Evolutionary conservation across 2,888 invertebrate genomes (phyloP), one percentile per base, ranked within the genome.

Genomic region (Pollenia griseotomentosa): DNA sequence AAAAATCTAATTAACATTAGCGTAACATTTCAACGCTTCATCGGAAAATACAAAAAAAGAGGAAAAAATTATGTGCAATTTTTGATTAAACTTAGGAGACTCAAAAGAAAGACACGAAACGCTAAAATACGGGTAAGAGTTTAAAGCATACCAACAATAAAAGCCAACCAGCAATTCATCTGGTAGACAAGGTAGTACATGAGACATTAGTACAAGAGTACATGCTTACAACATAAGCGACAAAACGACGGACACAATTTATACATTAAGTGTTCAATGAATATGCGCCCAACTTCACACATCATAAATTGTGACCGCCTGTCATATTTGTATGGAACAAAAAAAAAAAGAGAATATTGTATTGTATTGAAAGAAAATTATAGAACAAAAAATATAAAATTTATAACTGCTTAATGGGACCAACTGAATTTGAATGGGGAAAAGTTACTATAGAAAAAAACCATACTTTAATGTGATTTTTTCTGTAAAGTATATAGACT

Each of bases 301-400:
- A 87, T 89, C 88, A 89, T 89, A 89, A 89, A 88, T 88, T 89
- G 86, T 88, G 85, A 86, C 86, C 88, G 87, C 88, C 88, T 89
- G 89, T 89, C 88, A 89, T 89, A 86, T 79, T 83, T 83, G 83
- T 75, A 77, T 59, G 77, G 12, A 65, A 65, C 8, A 61, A 55
- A 77, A 68, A 68, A n/a, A 51, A 44, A 33, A 65, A 74, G 23
- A 23, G 3, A 19, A 63, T 59, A 7, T 33, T 59, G 19, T 63
- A 71, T 51, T 78, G 19, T 63, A 71, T 51, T 78, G 33, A 77
- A 85, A 63, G 40, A 83, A 68, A 74, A 75, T 70, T 59, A 75
- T 66, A 68, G 23, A 59, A 61, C 16, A 68, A 19, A 44, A 11
- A 19, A 44, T 53, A 48, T 14, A 14, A 48, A 42, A 16, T 33